These are phyloP conservation scores for Frankliniella intonsa DNA, from an alignment of 2,888 invertebrate species.

Conservation along the genomic window DNA sequence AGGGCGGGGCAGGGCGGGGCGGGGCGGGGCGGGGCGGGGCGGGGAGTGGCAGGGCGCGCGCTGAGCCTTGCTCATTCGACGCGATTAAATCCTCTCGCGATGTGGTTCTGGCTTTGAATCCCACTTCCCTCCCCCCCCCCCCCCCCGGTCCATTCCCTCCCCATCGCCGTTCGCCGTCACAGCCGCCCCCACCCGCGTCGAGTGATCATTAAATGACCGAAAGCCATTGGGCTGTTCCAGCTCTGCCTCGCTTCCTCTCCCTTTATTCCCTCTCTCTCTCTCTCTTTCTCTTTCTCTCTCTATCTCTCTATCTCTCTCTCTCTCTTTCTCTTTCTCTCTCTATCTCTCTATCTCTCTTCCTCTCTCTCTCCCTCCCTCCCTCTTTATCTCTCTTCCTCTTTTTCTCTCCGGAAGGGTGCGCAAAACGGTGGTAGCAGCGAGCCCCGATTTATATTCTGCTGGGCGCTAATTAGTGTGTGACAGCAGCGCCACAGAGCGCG, in stretches of 20 bases:
- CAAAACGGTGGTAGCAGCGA: too few species aligned
- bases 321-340: background rate
- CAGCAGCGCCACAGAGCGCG: too few species aligned
- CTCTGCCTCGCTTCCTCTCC: background rate
- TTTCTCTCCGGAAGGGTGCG: background rate
- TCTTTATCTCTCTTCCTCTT: background rate
- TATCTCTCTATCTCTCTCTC: background rate
- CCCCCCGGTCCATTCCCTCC: background rate
- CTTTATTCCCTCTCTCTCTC: background rate
- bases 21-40: background rate
- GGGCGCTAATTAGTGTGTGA: too few species aligned
- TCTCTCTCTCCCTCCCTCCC: background rate
- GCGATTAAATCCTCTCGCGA: background rate
- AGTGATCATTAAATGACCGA: slow-evolving; percentile 23
- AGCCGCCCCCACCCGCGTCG: background rate
- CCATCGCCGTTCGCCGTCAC: background rate
- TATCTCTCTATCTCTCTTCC: slow-evolving; percentile 9
- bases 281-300: background rate
- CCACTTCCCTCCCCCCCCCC: background rate
- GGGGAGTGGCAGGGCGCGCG: background rate
- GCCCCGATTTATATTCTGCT: too few species aligned
- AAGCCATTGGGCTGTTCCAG: background rate
- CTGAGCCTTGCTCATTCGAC: background rate
- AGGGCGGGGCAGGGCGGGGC: background rate
- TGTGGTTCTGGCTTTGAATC: too few species aligned